Evolutionary conservation across 2,888 invertebrate species (phyloP).

Genomic region (Andrena bicolor): DNA sequence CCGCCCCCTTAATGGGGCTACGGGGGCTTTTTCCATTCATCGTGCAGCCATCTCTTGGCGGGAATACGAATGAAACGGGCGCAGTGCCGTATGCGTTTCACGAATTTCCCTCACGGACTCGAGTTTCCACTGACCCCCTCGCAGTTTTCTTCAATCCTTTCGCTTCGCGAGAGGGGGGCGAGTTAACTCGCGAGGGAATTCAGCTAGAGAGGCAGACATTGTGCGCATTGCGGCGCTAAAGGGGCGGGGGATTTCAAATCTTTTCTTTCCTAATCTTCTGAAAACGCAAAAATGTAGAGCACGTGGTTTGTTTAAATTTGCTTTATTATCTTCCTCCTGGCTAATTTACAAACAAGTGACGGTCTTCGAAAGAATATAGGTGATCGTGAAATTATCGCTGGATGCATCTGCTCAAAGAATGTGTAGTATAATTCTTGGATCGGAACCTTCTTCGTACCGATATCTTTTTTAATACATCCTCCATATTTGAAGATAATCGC

Average conservation of each 20-base stretch:
- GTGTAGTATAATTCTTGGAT: neutral
- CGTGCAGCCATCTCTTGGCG: constrained; percentile 81
- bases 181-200: no score
- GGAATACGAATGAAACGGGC: constrained; percentile 59
- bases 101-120: constrained; percentile 21
- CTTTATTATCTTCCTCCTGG: neutral
- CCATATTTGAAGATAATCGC: neutral
- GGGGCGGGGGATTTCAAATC: neutral
- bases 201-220: no score
- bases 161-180: no score
- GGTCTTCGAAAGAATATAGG: neutral
- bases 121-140: no score
- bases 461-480: neutral
- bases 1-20: constrained; percentile 86
- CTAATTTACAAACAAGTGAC: neutral
- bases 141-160: no score
- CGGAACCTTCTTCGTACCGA: neutral
- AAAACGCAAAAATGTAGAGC: neutral
- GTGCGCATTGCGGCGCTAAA: neutral
- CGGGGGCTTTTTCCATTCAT: constrained; percentile 83
- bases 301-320: neutral
- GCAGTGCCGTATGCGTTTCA: constrained; percentile 50
- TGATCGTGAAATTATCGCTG: no score
- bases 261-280: neutral
- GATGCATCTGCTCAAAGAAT: no score